Evolutionary conservation across 1,140 invertebrate species (phyloP).

Genomic region (Idris sp.): DNA sequence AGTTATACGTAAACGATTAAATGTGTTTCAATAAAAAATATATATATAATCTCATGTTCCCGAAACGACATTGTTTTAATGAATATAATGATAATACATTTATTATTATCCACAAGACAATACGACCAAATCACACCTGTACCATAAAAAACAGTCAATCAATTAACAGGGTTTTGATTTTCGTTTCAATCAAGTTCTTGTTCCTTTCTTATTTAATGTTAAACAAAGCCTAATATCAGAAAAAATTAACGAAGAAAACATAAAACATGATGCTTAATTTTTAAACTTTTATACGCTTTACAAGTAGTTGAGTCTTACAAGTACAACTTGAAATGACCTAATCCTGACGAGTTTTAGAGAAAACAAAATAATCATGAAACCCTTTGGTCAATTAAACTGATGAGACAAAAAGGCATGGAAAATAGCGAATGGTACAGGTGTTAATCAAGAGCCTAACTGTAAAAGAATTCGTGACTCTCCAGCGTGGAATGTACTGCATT

Average conservation of each 20-base stretch:
- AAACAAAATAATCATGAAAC: not conserved
- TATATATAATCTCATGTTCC: no score
- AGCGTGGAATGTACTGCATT: slow-evolving; percentile 47
- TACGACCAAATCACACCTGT: slow-evolving; percentile 54
- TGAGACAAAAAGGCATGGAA: slow-evolving; percentile 13
- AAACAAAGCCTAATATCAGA: no score
- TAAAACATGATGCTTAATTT: no score
- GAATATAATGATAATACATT: slow-evolving; percentile 30
- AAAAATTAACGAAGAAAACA: no score
- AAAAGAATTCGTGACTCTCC: slow-evolving; percentile 56
- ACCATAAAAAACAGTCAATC: slow-evolving; percentile 30
- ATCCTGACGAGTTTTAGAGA: no score
- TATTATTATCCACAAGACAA: slow-evolving; percentile 56
- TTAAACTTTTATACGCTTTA: slow-evolving; percentile 62
- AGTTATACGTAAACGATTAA: slow-evolving; percentile 28
- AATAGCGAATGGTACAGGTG: slow-evolving; percentile 49
- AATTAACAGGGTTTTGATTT: no score
- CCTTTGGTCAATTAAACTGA: slow-evolving; percentile 53
- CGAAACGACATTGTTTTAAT: no score
- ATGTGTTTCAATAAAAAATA: slow-evolving; percentile 23
- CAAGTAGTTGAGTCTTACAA: slow-evolving; percentile 23
- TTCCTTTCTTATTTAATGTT: no score
- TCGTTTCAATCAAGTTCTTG: slow-evolving; percentile 1
- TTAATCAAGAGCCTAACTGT: slow-evolving; percentile 56
- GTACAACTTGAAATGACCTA: slow-evolving; percentile 18